phyloP scores from a whole-genome alignment of 2,888 invertebrate species.

The Abrostola triplasia region DNA sequence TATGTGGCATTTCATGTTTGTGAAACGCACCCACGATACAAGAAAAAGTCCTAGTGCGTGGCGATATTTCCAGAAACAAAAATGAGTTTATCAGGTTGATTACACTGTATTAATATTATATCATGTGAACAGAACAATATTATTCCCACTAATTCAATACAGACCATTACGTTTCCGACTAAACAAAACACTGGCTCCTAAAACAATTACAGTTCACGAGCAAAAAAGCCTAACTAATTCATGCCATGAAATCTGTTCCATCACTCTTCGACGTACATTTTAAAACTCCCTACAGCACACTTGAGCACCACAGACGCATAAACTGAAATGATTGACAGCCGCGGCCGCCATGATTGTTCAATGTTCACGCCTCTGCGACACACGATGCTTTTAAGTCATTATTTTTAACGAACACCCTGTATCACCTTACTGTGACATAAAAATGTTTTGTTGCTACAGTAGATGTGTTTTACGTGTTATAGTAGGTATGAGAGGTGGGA shows the following conservation, averaged over 20 bases:
- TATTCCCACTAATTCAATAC: too few species aligned
- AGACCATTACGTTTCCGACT: too few species aligned
- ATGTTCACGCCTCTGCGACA: conserved; percentile 27
- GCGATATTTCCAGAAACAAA: too few species aligned
- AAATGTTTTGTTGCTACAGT: conserved; percentile 23
- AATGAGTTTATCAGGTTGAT: too few species aligned
- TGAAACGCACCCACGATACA: too few species aligned
- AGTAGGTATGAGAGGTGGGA: neutral
- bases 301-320: conserved; percentile 9
- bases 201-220: neutral
- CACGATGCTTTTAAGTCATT: conserved; percentile 55
- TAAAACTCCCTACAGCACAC: neutral
- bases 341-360: conserved; percentile 40
- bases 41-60: too few species aligned
- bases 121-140: too few species aligned
- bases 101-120: too few species aligned
- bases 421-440: conserved; percentile 48
- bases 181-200: too few species aligned
- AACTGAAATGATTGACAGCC: conserved; percentile 44
- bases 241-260: neutral
- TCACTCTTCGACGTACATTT: conserved; percentile 1
- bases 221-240: conserved; percentile 1
- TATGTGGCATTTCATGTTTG: too few species aligned
- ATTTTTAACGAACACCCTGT: conserved; percentile 57
- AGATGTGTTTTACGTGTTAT: conserved; percentile 4